Percentiles rank a stretch among this genome's conserved stretches.
phyloP scores from a whole-genome alignment of 2,888 invertebrate genomes.

The Pammene fasciana region DNA sequence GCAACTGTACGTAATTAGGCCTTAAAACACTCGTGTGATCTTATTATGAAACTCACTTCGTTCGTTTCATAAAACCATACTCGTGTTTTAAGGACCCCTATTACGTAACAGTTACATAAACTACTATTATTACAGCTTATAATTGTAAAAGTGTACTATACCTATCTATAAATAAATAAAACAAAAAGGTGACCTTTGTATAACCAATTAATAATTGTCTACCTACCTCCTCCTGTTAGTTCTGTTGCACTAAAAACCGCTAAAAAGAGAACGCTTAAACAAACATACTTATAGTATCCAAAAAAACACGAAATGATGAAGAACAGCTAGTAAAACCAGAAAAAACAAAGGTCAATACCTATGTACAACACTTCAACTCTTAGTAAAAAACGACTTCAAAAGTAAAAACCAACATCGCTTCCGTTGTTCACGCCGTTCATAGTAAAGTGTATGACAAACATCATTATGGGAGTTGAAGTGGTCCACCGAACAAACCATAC shows the following conservation, averaged over 20 bases:
- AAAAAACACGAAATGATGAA: neutral
- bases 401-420: constrained; percentile 27
- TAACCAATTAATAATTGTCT: neutral
- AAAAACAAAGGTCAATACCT: constrained; percentile 2
- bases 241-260: neutral
- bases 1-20: too few species aligned
- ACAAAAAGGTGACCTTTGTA: too few species aligned
- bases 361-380: constrained; percentile 17
- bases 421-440: constrained; percentile 29
- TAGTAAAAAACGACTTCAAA: constrained; percentile 22
- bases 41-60: too few species aligned
- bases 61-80: too few species aligned
- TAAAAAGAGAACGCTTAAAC: neutral
- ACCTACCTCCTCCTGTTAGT: neutral
- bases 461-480: constrained; percentile 20
- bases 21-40: too few species aligned
- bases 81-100: too few species aligned
- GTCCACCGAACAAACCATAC: neutral
- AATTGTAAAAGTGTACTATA: neutral
- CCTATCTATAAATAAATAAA: too few species aligned
- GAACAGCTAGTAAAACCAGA: constrained; percentile 10
- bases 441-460: constrained; percentile 32
- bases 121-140: too few species aligned
- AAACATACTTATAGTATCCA: neutral
- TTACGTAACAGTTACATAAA: too few species aligned